Conservation (phyloP, 2,888 invertebrate genomes). For the Diplolepis rosae region DNA sequence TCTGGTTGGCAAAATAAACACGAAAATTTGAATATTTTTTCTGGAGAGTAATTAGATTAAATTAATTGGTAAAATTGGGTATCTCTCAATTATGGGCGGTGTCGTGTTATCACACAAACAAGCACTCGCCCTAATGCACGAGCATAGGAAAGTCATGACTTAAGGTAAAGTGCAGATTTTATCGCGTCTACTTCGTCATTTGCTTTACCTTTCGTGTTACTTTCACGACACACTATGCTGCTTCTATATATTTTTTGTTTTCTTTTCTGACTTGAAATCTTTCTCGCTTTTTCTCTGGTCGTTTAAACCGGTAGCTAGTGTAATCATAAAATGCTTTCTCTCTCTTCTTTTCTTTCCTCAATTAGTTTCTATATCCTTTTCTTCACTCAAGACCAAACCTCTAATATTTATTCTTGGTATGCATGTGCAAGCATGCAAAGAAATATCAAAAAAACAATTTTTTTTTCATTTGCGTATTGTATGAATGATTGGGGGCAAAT, state of each 20-base stretch:
- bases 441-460: neutral
- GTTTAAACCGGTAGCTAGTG: neutral
- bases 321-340: neutral
- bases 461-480: neutral
- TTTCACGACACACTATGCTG: constrained; percentile 3
- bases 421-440: neutral
- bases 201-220: neutral
- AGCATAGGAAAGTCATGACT: neutral
- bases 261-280: neutral
- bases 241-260: neutral
- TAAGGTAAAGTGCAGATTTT: constrained; percentile 3
- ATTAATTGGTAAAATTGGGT: too few relatives aligned
- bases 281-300: neutral
- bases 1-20: too few relatives aligned
- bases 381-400: neutral
- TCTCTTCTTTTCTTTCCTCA: neutral
- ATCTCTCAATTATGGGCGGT: too few relatives aligned
- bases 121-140: too few relatives aligned
- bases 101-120: too few relatives aligned
- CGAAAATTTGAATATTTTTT: too few relatives aligned
- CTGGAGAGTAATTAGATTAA: too few relatives aligned
- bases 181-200: neutral
- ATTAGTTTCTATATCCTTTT: neutral
- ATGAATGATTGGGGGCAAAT: neutral
- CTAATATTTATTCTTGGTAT: neutral